Evolutionary conservation across 2,888 invertebrate species (phyloP), one percentile per base, ranked within the genome.

Genomic region (Hofmannophila pseudospretella): DNA sequence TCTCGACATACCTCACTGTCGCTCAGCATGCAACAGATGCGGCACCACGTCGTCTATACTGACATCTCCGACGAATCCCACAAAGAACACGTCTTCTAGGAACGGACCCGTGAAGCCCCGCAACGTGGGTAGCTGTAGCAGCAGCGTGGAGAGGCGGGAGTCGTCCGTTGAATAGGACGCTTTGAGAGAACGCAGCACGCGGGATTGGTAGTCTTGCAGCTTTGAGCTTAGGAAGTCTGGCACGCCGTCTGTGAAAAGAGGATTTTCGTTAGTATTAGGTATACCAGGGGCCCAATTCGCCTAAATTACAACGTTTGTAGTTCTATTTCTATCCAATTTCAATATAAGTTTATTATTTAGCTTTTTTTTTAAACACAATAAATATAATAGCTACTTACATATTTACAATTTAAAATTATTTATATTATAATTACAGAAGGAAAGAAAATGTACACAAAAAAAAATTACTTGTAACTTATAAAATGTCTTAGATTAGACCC

Each of bases 31-130:
- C 51, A 99, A 89, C 65, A 99, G 93, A 59, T 94, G 96, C 16
- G 98, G 98, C 74, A 99, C 94, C 53, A 98, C 95, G 65, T 94
- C 96, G 66, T 98, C 97, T 42, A 99, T 97, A 81, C 96, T 96
- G 55, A 98, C 95, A 72, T 94, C 95, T 3, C 97, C 97, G 32
- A 97, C 92, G 44, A 97, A 90, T 34, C 95, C 96, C 2, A 96
- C 93, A 67, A 98, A 97, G 88, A 97, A 97, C 36, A 97, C 89
- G 65, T 97, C 97, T 74, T 97, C 97, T 36, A 97, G 88, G 43
- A 94, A 90, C 8, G 91, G 82, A 1, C 94, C 92, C 38, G 93
- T 90, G 67, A 94, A 91, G 49, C 91, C 90, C 49, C 93, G 88
- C 13, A 95, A 75, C 3, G 92, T 91, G 1, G 94, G 90, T 41